Evolutionary conservation across 1,140 invertebrate species (phyloP).

Genomic region (Melanaphis sacchari): DNA sequence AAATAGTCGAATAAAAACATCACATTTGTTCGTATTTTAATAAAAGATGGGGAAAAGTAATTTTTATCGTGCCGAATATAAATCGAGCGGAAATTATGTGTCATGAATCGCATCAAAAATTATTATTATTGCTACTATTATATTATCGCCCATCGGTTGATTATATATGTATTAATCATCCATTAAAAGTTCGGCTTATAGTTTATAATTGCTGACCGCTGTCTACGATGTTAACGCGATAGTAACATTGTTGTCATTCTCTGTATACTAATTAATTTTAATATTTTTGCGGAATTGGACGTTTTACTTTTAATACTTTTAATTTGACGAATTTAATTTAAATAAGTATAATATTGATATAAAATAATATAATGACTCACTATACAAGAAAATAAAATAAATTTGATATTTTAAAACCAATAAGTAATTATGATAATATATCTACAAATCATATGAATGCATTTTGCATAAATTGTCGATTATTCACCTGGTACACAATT

Average conservation of each 20-base stretch:
- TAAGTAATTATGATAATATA: not conserved
- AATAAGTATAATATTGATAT: not conserved
- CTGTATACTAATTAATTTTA: not conserved
- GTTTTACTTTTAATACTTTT: not conserved
- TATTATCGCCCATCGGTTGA: not conserved
- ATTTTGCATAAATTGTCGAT: not conserved
- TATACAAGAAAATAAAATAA: not conserved
- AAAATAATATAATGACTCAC: not conserved
- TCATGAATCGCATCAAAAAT: constrained; percentile 1
- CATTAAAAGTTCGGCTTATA: not conserved
- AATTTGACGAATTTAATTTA: not conserved
- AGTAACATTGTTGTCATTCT: not conserved
- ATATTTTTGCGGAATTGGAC: not conserved
- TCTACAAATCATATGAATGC: not conserved
- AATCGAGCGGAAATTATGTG: not conserved
- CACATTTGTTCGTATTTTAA: not conserved
- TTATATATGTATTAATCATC: not conserved
- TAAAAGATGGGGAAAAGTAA: not conserved
- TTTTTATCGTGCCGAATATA: not conserved
- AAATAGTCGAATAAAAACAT: not conserved
- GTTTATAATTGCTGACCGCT: not conserved
- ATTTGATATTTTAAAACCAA: not conserved
- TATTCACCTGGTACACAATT: not conserved
- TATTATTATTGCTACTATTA: not conserved
- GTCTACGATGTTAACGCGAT: too few species aligned